A percentile compares a stretch with the other conserved stretches of the same genome.
Evolutionary conservation across 2,797 vertebrate genomes (phyloP).

Genomic region (Myotis planiceps): DNA sequence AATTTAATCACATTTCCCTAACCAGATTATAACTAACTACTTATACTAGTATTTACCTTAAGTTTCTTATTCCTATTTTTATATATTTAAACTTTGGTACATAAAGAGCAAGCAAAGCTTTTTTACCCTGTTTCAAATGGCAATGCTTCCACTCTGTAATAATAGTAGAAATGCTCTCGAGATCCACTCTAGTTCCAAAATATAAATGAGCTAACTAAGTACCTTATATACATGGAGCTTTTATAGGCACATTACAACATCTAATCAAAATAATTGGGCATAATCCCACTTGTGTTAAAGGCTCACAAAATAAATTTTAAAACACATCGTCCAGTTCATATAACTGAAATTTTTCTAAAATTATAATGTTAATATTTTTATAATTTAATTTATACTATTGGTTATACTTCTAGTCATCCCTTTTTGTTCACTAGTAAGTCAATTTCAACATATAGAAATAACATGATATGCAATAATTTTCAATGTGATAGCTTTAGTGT

Average conservation of each 20-base stretch:
- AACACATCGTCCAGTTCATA: constrained; percentile 15
- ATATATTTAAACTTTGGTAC: constrained; percentile 12
- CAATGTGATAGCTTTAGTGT: not conserved
- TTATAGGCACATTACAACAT: constrained; percentile 27
- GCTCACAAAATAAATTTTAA: constrained; percentile 51
- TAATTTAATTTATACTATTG: not conserved
- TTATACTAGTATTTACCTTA: not conserved
- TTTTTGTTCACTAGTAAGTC: not conserved
- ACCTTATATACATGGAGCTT: not conserved
- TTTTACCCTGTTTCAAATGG: constrained; percentile 28
- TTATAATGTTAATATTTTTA: not conserved
- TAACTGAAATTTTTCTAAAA: constrained; percentile 6
- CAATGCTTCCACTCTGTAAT: not conserved
- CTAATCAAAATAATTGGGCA: constrained; percentile 27
- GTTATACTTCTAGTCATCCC: not conserved
- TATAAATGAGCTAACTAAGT: not conserved
- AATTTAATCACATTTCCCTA: constrained; percentile 49
- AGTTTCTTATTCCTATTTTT: not conserved
- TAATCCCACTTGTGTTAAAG: constrained; percentile 27
- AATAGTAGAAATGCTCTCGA: constrained; percentile 1
- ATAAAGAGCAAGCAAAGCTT: not conserved
- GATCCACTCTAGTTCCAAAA: not conserved
- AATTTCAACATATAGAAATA: constrained; percentile 38
- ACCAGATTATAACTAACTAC: constrained; percentile 20
- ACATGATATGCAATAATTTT: not conserved